Evolutionary conservation across 92 coral and sea anemone species (phyloP).

Genomic region (Chrysogorgia sp.): DNA sequence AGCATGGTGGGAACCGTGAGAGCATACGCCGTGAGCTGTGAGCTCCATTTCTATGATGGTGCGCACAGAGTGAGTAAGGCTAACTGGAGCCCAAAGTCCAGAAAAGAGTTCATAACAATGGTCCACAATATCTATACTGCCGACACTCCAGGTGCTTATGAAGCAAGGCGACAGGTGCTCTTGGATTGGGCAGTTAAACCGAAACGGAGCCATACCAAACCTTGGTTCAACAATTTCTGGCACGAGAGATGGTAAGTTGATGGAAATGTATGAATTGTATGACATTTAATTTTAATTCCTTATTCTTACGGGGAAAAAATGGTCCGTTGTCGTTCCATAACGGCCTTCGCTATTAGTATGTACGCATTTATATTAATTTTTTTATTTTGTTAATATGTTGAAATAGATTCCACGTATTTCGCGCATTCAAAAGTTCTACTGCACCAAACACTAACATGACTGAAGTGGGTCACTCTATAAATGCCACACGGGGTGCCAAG

Average conservation of each 20-base stretch:
- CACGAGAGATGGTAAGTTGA: conserved; percentile 44
- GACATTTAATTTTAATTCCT: neutral
- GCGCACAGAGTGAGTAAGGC: conserved; percentile 46
- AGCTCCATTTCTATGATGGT: conserved; percentile 65
- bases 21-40: conserved; percentile 55
- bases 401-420: conserved; percentile 57
- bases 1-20: conserved; percentile 46
- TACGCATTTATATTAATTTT: neutral
- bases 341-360: too few relatives aligned
- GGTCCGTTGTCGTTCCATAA: neutral
- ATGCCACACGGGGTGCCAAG: conserved; percentile 68
- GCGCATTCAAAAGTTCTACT: conserved; percentile 41
- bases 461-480: conserved; percentile 68
- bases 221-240: conserved; percentile 63
- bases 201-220: conserved; percentile 43
- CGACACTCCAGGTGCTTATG: conserved; percentile 58
- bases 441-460: conserved; percentile 63
- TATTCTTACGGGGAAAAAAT: neutral
- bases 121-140: conserved; percentile 57
- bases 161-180: conserved; percentile 56
- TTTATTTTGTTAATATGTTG: neutral
- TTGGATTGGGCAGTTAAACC: conserved; percentile 51
- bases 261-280: conserved; percentile 18
- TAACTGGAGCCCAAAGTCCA: conserved; percentile 53
- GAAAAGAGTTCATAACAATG: conserved; percentile 57